A percentile compares a stretch with the other conserved stretches of the same genome.
Evolutionary conservation across 2,797 vertebrate species (phyloP).

Genomic region (Tinamus major): DNA sequence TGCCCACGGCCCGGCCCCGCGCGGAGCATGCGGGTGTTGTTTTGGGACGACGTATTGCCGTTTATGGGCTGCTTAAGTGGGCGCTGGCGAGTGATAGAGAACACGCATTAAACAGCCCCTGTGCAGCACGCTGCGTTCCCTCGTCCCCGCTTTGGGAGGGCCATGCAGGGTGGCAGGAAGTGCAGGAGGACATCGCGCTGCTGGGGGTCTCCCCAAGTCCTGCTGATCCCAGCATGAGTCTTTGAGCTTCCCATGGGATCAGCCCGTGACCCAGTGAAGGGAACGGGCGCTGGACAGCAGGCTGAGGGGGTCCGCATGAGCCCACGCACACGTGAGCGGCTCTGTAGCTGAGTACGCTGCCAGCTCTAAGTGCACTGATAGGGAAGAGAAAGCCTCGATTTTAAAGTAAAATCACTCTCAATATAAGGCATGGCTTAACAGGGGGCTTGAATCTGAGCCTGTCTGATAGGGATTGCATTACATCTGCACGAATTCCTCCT

Average conservation of each 20-base stretch:
- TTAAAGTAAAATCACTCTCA: not conserved
- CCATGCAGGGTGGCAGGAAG: too few relatives aligned
- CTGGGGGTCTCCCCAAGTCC: too few relatives aligned
- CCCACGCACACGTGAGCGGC: not conserved
- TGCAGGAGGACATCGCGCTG: too few relatives aligned
- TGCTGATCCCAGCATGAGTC: too few relatives aligned
- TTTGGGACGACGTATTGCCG: constrained; percentile 63
- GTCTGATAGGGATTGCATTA: not conserved
- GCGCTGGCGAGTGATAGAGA: constrained; percentile 47
- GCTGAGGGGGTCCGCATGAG: not conserved
- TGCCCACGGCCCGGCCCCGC: constrained; percentile 34
- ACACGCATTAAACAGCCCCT: constrained; percentile 51
- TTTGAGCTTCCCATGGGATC: too few relatives aligned
- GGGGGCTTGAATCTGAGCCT: not conserved
- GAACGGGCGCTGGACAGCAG: too few relatives aligned
- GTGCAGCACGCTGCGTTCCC: constrained; percentile 46
- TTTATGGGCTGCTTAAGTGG: constrained; percentile 67
- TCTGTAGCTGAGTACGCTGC: not conserved
- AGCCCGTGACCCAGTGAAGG: not conserved
- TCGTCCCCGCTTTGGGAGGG: not conserved
- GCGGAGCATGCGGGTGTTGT: constrained; percentile 59
- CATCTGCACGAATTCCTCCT: too few relatives aligned
- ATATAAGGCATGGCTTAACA: too few relatives aligned
- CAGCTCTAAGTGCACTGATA: too few relatives aligned
- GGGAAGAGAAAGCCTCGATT: not conserved